Conservation (phyloP, 2,797 vertebrate genomes). For the Hyperoplus lanceolatus region DNA sequence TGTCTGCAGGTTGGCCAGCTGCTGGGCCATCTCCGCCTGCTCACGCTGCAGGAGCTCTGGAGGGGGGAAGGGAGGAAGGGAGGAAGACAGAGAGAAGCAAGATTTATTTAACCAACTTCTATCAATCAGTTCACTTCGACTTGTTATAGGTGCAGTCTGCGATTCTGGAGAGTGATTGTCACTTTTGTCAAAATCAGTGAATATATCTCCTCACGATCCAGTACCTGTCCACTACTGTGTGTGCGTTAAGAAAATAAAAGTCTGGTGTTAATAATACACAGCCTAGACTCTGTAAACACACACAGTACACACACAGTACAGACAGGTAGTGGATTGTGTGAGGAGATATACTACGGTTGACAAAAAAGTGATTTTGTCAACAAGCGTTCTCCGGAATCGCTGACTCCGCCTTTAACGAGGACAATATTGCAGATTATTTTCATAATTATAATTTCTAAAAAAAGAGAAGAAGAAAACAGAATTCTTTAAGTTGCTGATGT, state of each 20-base stretch:
- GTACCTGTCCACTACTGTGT: too few relatives aligned
- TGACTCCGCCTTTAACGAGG: neutral
- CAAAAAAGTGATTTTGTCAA: too few relatives aligned
- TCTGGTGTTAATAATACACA: too few relatives aligned
- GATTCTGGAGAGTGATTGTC: too few relatives aligned
- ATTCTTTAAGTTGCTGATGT: neutral
- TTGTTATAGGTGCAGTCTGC: too few relatives aligned
- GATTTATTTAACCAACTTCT: neutral
- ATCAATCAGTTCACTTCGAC: neutral
- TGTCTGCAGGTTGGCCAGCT: constrained; percentile 95
- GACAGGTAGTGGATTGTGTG: neutral
- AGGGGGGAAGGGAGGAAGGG: neutral
- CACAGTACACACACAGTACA: too few relatives aligned
- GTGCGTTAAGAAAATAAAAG: too few relatives aligned
- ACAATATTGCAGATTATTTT: neutral
- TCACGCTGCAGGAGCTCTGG: constrained; percentile 95
- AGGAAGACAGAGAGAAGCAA: neutral
- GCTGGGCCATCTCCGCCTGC: constrained; percentile 95
- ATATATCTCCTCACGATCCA: too few relatives aligned
- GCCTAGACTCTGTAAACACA: too few relatives aligned
- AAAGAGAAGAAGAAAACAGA: neutral
- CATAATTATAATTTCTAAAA: neutral
- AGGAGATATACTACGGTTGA: too few relatives aligned
- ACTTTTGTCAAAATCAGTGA: too few relatives aligned
- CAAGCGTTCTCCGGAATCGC: too few relatives aligned